Evolutionary conservation across 2,888 invertebrate species (phyloP), one percentile per base, ranked within the genome.

Genomic region (Drosophila siamana): DNA sequence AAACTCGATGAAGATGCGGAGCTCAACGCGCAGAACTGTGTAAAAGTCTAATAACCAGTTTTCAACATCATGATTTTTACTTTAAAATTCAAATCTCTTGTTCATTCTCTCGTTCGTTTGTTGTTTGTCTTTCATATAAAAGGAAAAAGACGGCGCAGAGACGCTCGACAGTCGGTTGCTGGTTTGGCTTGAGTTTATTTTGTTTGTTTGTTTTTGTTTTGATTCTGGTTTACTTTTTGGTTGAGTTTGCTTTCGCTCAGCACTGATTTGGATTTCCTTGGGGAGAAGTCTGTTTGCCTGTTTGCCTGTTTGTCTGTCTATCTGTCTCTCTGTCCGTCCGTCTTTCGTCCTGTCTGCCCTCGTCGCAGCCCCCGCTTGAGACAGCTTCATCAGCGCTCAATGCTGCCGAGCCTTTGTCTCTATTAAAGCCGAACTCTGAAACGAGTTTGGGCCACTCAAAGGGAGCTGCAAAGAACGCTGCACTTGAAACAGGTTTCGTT

Each of bases 161-260:
- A 33, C 33, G 54, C 59, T 60, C 48, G 62, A 22, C 4, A 33
- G 36, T 38, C 55, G 48, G 65, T 36, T 69, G 56, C 41, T 50
- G 41, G 54, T 43, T 48, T 55, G 54, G 4, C 26, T 30, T 52
- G 33, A 46, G 36, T 65, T 57, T 59, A 66, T 69, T 75, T 75
- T 62, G 68, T 63, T 60, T 71, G 47, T 54, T 73, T 73, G 51
- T 64, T 75, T 85, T 85, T 84, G 79, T 81, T 80, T 80, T 85
- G 85, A 74, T 80, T 81, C 85, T 80, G 74, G 82, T 56, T 66
- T 73, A 9, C 28, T 59, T 59, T 44, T 40, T 71, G 74, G 67
- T 79, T 69, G 64, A 65, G 71, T 83, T 80, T 78, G 52, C 59
- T 68, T 67, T 64, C 57, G 48, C 69, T 69, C 22, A 47, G 63